Evolutionary conservation across 2,888 invertebrate species (phyloP).

Genomic region (Synanthedon myopaeformis): DNA sequence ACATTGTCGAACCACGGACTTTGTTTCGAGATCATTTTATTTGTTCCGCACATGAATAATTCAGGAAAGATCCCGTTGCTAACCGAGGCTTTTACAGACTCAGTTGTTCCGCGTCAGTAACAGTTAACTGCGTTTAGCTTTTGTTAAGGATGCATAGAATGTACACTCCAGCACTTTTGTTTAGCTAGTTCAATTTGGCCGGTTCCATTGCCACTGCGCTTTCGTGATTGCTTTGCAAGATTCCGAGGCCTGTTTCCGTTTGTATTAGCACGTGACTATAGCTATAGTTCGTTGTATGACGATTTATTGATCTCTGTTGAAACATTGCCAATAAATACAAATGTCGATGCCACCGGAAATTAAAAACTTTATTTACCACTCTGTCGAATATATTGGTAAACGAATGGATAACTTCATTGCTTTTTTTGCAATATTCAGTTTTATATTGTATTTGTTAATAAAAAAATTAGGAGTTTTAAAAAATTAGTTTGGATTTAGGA

Average conservation of each 20-base stretch:
- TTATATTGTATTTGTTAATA: too few species aligned
- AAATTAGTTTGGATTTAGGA: too few species aligned
- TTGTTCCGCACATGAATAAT: constrained; percentile 37
- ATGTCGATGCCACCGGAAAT: constrained; percentile 54
- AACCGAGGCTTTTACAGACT: constrained; percentile 6
- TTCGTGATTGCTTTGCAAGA: background rate
- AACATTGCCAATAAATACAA: constrained; percentile 23
- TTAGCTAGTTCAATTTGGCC: background rate
- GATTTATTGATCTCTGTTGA: background rate
- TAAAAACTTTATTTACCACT: constrained; percentile 34
- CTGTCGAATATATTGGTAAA: too few species aligned
- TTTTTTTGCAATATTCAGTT: too few species aligned
- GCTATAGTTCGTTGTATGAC: background rate
- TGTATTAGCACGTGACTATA: background rate
- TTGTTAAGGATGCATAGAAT: constrained; percentile 9
- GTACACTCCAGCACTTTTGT: background rate
- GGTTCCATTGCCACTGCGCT: background rate
- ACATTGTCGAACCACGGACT: constrained; percentile 24
- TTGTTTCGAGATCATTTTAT: constrained; percentile 40
- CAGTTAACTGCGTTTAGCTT: constrained; percentile 10
- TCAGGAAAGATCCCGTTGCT: constrained; percentile 32
- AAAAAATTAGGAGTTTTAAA: too few species aligned
- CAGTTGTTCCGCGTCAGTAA: constrained; percentile 6
- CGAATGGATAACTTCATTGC: too few species aligned
- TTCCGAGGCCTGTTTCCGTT: background rate